Evolutionary conservation across 2,888 invertebrate species (phyloP), one percentile per base, ranked within the genome.

Genomic region (Zhuqinia jingwanae): DNA sequence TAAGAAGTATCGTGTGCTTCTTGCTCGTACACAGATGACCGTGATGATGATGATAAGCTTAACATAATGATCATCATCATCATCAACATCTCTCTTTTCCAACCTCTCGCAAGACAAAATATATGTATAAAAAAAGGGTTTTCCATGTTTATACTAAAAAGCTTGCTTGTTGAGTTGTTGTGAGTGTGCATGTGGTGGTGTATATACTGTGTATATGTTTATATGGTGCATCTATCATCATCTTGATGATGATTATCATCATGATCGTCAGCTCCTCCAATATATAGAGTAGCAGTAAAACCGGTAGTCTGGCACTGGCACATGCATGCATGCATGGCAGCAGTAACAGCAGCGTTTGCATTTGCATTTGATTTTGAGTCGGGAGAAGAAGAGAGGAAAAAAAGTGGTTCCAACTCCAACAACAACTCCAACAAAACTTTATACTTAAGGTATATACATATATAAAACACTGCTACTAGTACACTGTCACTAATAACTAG

Each of bases 181-280:
- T 42, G 45, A 42, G n/a, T 47, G 47, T 30, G 22, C 50, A 11
- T 42, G 63, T 27, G 11, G 20, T 68, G 36, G 22, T 53, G 45
- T 20, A 80, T 30, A 53, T 20, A n/a, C n/a, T n/a, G n/a, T n/a
- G n/a, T 13, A 36, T 42, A 50, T 70, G 58, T 78, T 45, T 85
- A 58, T 65, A 73, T 58, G 17, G 20, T 68, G 56, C 83, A 77
- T 84, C 53, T 56, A 65, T 84, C 77, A 65, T 82, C 80, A 47
- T 58, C 25, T 30, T 75, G 8, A 30, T 63, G 53, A 53, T 17
- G 17, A 17, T 17, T n/a, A 53, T 17, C n/a, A 17, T 17, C 53
- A 47, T 2, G 47, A 47, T 47, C n/a, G 47, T 15, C 2, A 47
- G 58, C 58, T 22, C 11, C 25, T 11, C 25, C n/a, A n/a, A n/a